Conservation (phyloP, 2,888 invertebrate genomes). For the Brassicogethes aeneus region DNA sequence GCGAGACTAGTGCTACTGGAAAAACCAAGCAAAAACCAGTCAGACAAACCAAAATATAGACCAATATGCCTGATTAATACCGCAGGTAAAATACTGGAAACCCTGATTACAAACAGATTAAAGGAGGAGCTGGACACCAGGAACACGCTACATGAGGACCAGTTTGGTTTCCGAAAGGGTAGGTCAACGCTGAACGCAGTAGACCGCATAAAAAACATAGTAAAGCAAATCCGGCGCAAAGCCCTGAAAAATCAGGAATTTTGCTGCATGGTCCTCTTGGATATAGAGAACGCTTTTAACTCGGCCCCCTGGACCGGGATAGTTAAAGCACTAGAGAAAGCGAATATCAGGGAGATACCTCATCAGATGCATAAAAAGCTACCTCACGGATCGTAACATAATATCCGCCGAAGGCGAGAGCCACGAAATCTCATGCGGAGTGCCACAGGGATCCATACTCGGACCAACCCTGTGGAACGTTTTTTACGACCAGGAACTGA, state of each 20-base stretch:
- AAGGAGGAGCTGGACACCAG: conserved; percentile 12
- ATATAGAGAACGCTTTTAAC: conserved; percentile 16
- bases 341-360: conserved; percentile 5
- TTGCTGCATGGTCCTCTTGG: conserved; percentile 9
- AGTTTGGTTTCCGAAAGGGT: conserved; percentile 20
- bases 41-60: conserved; percentile 10
- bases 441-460: conserved; percentile 8
- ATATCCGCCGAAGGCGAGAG: not conserved
- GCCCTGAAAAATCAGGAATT: not conserved
- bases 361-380: conserved; percentile 4
- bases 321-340: conserved; percentile 4
- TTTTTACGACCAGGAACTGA: conserved; percentile 6
- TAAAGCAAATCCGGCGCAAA: not conserved
- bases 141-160: conserved; percentile 6
- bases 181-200: conserved; percentile 12
- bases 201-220: not conserved
- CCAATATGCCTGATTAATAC: conserved; percentile 21
- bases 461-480: conserved; percentile 14
- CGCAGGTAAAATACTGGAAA: conserved; percentile 22
- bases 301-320: conserved; percentile 9
- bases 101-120: conserved; percentile 18
- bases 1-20: not conserved
- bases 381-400: conserved; percentile 6
- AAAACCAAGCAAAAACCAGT: not conserved
- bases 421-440: conserved; percentile 4